Conservation (phyloP, 2,797 vertebrate species). For the Leuciscus waleckii region DNA sequence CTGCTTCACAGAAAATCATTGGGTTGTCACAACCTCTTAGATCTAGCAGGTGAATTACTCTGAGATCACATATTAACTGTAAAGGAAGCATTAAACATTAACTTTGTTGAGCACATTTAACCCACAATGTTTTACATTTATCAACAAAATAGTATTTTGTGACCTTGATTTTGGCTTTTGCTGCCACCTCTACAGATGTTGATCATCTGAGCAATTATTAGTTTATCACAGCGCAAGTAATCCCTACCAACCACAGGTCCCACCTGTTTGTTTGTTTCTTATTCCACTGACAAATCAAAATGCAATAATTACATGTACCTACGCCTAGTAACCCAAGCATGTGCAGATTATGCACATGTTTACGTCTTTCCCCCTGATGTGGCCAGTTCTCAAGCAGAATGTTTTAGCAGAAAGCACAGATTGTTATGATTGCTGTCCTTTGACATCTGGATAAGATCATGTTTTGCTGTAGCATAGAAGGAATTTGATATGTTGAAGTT, state of each 20-base stretch:
- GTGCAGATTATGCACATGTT: neutral
- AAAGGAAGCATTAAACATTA: conserved; percentile 45
- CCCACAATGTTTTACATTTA: neutral
- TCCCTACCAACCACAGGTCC: neutral
- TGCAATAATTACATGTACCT: neutral
- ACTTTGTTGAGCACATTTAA: conserved; percentile 23
- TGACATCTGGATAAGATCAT: neutral
- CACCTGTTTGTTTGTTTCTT: neutral
- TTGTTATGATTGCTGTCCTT: neutral
- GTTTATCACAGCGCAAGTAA: neutral
- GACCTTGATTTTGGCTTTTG: neutral
- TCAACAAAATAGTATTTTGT: conserved; percentile 18
- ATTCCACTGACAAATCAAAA: neutral
- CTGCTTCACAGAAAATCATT: neutral
- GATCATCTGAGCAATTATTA: conserved; percentile 17
- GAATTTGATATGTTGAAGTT: neutral
- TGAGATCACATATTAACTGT: conserved; percentile 40
- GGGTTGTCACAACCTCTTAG: neutral
- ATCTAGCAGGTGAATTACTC: conserved; percentile 4
- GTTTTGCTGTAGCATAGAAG: neutral
- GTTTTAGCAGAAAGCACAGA: neutral
- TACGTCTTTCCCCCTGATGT: neutral
- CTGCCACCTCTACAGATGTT: conserved; percentile 1
- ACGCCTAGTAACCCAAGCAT: neutral
- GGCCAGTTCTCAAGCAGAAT: neutral